Evolutionary conservation across 2,797 vertebrate genomes (phyloP).

Genomic region (Microhierax caerulescens): DNA sequence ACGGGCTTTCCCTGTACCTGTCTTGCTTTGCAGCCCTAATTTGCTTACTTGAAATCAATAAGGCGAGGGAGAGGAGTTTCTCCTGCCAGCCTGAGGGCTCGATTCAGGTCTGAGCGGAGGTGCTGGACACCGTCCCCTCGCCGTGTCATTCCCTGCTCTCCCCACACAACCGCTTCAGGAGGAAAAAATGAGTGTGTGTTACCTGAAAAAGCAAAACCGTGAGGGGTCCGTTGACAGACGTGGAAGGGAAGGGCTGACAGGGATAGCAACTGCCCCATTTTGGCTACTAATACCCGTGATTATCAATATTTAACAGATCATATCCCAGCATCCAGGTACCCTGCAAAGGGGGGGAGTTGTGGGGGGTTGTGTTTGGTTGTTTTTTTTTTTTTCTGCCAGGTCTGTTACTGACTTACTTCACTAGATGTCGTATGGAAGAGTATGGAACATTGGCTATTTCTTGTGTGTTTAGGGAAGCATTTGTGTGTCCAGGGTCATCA

Average conservation of each 20-base stretch:
- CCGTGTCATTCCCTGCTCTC: fast-evolving
- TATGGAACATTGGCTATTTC: background rate
- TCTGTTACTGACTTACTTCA: background rate
- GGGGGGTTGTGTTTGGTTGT: too few relatives aligned
- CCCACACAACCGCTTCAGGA: background rate
- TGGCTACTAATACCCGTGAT: background rate
- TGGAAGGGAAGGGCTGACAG: background rate
- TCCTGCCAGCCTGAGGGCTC: background rate
- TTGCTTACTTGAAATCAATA: background rate
- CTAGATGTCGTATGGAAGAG: background rate
- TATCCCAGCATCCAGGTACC: background rate
- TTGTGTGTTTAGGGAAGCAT: background rate
- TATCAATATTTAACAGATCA: background rate
- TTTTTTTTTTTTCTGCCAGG: too few relatives aligned
- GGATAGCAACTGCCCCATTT: background rate
- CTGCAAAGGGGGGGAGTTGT: background rate
- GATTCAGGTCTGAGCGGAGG: fast-evolving
- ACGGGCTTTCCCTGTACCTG: background rate
- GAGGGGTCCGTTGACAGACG: fast-evolving
- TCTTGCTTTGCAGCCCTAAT: background rate
- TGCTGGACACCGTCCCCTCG: background rate
- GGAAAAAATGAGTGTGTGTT: background rate
- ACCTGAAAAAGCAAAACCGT: background rate
- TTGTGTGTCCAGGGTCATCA: background rate
- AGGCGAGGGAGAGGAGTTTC: background rate